A percentile compares a stretch with the other conserved stretches of the same genome.
phyloP scores from a whole-genome alignment of 2,113 vertebrate genomes.

The Actenoides lindsayi region DNA sequence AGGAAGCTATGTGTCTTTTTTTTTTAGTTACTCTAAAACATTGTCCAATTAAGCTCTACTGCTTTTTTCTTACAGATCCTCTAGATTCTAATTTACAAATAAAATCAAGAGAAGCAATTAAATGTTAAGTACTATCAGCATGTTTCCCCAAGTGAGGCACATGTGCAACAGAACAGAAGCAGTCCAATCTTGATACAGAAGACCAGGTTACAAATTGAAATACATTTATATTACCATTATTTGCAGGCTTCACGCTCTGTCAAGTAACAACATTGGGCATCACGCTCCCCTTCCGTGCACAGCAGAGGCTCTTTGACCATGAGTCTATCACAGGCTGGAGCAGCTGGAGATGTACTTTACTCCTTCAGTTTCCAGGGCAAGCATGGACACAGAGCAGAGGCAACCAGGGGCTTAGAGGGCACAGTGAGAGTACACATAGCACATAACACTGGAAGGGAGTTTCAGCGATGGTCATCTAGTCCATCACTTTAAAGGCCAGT shows the following conservation, averaged over 20 bases:
- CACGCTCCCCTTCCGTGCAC: neutral
- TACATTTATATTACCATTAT: neutral
- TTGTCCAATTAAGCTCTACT: conserved; percentile 67
- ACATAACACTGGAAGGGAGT: neutral
- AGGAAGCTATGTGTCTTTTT: neutral
- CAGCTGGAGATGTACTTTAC: rapidly evolving
- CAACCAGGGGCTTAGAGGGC: neutral
- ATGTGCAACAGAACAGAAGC: conserved; percentile 65
- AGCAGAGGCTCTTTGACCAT: neutral
- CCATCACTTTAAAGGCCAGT: neutral
- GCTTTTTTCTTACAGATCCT: conserved; percentile 56
- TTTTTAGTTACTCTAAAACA: conserved; percentile 31
- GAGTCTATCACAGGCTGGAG: rapidly evolving
- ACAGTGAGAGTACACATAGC: rapidly evolving
- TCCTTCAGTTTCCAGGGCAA: neutral
- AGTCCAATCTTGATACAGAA: conserved; percentile 54
- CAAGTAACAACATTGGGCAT: neutral
- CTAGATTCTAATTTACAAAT: conserved; percentile 78
- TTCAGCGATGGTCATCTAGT: neutral
- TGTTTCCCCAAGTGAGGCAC: conserved; percentile 63
- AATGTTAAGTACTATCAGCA: conserved; percentile 69
- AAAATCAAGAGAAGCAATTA: conserved; percentile 76
- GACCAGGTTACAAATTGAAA: conserved; percentile 66
- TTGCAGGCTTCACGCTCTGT: neutral
- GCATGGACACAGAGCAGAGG: neutral